Evolutionary conservation across 37 sponge, comb jelly and placozoan species (phyloP).

Genomic region (Diacarnus erythraeanus): DNA sequence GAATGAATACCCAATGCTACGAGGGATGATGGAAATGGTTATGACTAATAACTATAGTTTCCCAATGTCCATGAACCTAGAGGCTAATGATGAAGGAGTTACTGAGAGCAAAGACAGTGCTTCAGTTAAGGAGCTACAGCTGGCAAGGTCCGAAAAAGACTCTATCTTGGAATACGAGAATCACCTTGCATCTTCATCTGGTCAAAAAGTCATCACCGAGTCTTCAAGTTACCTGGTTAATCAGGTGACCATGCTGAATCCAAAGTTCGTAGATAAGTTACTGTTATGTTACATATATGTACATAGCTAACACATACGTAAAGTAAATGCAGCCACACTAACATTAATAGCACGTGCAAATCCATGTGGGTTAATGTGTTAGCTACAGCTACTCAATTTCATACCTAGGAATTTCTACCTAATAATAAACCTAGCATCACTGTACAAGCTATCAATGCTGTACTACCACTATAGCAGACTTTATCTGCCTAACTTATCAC

Average conservation of each 20-base stretch:
- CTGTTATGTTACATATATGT: too few species aligned
- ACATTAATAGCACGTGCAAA: too few species aligned
- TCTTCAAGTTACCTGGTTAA: constrained; percentile 88
- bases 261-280: constrained; percentile 80
- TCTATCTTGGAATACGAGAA: constrained; percentile 89
- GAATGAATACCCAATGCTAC: constrained; percentile 84
- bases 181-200: constrained; percentile 73
- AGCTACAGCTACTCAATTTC: too few species aligned
- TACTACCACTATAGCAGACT: too few species aligned
- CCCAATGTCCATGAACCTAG: constrained; percentile 66
- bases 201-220: constrained; percentile 74
- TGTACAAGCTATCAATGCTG: too few species aligned
- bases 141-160: constrained; percentile 69
- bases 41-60: constrained; percentile 86
- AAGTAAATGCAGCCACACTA: too few species aligned
- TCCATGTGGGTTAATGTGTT: too few species aligned
- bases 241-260: constrained; percentile 78
- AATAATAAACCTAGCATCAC: too few species aligned
- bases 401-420: too few species aligned
- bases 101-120: constrained; percentile 53
- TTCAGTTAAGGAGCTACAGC: constrained; percentile 49
- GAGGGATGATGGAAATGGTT: constrained; percentile 97
- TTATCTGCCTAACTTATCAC: neutral
- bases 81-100: constrained; percentile 25
- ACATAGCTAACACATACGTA: too few species aligned